Evolutionary conservation across 2,888 invertebrate species (phyloP).

Genomic region (Autographa gamma): DNA sequence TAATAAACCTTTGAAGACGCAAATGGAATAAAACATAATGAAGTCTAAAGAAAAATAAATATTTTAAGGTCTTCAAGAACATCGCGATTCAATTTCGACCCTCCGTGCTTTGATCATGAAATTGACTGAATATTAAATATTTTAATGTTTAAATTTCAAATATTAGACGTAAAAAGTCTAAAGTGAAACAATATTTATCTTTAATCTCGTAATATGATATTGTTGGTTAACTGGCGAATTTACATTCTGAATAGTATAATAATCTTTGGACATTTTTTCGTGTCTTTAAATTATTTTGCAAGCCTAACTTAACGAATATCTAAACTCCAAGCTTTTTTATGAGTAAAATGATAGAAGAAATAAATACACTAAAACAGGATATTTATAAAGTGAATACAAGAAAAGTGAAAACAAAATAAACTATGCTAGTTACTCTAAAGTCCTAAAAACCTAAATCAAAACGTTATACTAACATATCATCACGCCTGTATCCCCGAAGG

Average conservation of each 20-base stretch:
- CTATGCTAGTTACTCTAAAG: too few species aligned
- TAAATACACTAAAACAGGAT: too few species aligned
- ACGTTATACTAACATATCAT: too few species aligned
- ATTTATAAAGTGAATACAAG: too few species aligned
- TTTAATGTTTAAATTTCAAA: slow-evolving; percentile 26
- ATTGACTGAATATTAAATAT: slow-evolving; percentile 61
- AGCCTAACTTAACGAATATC: too few species aligned
- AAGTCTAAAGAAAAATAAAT: slow-evolving; percentile 65
- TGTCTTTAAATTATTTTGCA: neutral
- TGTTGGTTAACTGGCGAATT: neutral
- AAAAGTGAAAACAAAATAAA: too few species aligned
- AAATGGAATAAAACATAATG: slow-evolving; percentile 75
- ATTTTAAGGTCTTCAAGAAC: slow-evolving; percentile 59
- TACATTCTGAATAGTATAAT: neutral
- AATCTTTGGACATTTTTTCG: neutral
- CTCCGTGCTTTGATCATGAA: slow-evolving; percentile 70
- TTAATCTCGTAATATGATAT: slow-evolving; percentile 1
- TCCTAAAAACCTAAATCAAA: too few species aligned
- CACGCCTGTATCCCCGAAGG: too few species aligned
- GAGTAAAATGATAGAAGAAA: too few species aligned
- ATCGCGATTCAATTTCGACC: slow-evolving; percentile 62
- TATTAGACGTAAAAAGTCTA: neutral
- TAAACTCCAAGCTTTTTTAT: too few species aligned
- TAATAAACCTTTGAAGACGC: slow-evolving; percentile 62
- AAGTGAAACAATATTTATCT: neutral